phyloP scores from a whole-genome alignment of 2,113 vertebrate genomes.

The Cathartes aura region DNA sequence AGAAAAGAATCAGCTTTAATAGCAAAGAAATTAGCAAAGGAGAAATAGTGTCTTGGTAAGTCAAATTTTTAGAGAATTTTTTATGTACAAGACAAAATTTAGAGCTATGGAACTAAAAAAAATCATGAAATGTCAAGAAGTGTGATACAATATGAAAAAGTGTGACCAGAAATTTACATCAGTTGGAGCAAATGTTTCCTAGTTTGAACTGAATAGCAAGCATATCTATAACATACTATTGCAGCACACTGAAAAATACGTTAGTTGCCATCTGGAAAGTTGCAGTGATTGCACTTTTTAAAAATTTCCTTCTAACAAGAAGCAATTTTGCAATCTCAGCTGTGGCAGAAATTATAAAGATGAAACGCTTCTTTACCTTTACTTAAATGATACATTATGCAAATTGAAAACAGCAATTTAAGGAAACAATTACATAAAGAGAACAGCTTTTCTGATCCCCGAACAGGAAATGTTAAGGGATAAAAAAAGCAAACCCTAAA shows the following conservation, averaged over 20 bases:
- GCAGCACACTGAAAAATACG: constrained; percentile 35
- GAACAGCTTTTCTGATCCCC: constrained; percentile 39
- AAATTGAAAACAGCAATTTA: constrained; percentile 62
- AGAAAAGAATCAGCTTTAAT: background rate
- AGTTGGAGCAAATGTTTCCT: background rate
- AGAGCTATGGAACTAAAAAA: background rate
- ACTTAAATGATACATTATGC: constrained; percentile 64
- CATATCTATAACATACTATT: constrained; percentile 28
- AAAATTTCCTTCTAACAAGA: constrained; percentile 68
- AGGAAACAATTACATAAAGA: constrained; percentile 62
- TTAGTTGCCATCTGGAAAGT: constrained; percentile 63
- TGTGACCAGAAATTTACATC: background rate
- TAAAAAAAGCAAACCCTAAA: constrained; percentile 49
- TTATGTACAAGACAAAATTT: background rate
- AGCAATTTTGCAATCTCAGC: constrained; percentile 66
- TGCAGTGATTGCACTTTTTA: constrained; percentile 63
- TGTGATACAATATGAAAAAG: background rate
- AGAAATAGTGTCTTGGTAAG: background rate
- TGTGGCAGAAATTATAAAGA: constrained; percentile 63
- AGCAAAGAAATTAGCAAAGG: background rate
- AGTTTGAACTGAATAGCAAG: constrained; percentile 8
- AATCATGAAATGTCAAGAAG: background rate
- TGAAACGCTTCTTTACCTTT: constrained; percentile 64
- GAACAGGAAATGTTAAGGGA: constrained; percentile 47
- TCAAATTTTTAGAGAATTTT: background rate